Base-by-base conservation (phyloP, 1,140 invertebrate genomes). In the Papilio aristodemus region DNA sequence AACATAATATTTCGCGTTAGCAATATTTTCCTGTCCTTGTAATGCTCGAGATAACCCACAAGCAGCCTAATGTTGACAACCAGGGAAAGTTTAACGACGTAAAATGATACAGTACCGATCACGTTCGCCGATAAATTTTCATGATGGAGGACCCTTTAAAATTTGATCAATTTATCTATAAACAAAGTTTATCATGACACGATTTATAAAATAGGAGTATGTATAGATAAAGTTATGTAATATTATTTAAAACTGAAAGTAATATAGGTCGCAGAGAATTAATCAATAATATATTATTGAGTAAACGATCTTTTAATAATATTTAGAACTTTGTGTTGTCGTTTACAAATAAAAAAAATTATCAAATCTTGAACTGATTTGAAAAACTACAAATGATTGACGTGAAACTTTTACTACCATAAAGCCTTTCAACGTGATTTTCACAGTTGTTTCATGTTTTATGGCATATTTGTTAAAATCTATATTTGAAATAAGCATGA, bases 81-180 rank as follows among this genome's bases (percentile, higher is more conserved):
- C 46, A 54, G 46, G 46, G 46, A 54, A 54, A 54, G 46, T 54
- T 54, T 54, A 54, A 54, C 46, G 46, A 54, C 46, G 14, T 54
- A 54, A 54, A 54, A 54, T 54, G 46, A 54, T 54, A 54, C 46
- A 54, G 46, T 11, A 54, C 46, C 46, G 46, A 54, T 54, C 46
- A 54, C 19, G 46, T 0, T 22, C 19, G 19, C 9, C 46, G 46
- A 54, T 54, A 54, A 54, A 54, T 54, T 54, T 54, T 54, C 46
- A 54, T 54, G 46, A 54, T 22, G 46, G 46, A 54, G 46, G 19
- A 54, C 46, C 46, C 46, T 54, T 54, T 54, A 54, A 54, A 54
- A 54, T 54, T 54, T 54, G 46, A 54, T 54, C 46, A 54, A 54
- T 13, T 22, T 54, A 10, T 19, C 10, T 46, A 17, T 19, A 11